phyloP scores from a whole-genome alignment of 2,113 vertebrate genomes.

The Terrapene triunguis region DNA sequence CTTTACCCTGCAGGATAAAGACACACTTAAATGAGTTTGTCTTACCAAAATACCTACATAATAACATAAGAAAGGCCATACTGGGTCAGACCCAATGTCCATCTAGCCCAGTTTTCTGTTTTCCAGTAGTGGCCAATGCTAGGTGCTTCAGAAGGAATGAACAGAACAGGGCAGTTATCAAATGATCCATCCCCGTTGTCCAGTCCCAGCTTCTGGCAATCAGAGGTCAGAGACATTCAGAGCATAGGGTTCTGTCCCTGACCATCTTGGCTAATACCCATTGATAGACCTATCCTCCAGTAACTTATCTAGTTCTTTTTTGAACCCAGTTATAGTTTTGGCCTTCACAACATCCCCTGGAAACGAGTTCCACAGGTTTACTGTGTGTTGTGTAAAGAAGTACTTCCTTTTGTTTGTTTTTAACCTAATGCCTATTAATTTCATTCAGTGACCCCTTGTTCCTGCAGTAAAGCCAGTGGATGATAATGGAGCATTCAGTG shows the following conservation, averaged over 20 bases:
- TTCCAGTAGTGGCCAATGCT: not conserved
- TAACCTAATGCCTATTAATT: not conserved
- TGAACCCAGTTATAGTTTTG: not conserved
- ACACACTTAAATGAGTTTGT: not conserved
- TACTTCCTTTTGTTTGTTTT: not conserved
- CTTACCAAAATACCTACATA: not conserved
- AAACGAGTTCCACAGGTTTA: not conserved
- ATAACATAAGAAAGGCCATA: not conserved
- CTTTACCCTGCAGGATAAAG: not conserved
- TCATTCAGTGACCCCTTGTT: not conserved
- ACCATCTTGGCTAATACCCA: not conserved
- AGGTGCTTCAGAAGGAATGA: not conserved
- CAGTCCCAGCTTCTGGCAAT: not conserved
- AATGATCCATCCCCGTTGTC: not conserved
- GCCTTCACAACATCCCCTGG: not conserved
- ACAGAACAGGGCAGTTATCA: not conserved
- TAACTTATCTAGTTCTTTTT: not conserved
- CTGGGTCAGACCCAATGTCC: not conserved
- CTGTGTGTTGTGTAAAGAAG: not conserved
- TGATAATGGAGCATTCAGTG: not conserved
- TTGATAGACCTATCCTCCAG: not conserved
- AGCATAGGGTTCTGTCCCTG: not conserved
- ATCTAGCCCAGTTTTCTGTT: not conserved
- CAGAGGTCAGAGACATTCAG: not conserved
- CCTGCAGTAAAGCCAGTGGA: slow-evolving; percentile 14